Conservation (phyloP, 2,797 vertebrate genomes). For the Mormyrus hasselquistii region DNA sequence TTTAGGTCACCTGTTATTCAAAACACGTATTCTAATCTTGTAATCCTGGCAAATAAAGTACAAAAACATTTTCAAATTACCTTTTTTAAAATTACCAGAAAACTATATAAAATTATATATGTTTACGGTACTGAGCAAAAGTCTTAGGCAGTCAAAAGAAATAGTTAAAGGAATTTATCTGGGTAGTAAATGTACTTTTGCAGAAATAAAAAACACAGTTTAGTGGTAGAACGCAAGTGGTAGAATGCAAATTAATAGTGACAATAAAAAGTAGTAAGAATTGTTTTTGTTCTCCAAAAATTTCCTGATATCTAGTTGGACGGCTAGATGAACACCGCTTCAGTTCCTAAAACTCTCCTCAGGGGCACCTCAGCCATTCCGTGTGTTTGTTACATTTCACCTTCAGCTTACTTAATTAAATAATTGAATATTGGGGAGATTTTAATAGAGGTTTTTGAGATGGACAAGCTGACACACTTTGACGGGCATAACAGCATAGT, state of each 20-base stretch:
- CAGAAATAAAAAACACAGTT: background rate
- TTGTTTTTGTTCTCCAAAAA: background rate
- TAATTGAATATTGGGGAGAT: background rate
- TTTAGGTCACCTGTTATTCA: background rate
- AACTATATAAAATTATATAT: background rate
- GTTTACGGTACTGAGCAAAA: background rate
- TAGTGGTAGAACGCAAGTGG: background rate
- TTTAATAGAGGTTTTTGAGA: background rate
- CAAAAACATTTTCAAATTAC: background rate
- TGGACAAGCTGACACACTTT: background rate
- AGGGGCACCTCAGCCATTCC: background rate
- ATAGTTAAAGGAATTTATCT: background rate
- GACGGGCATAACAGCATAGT: background rate
- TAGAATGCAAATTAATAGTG: background rate
- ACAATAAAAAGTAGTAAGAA: background rate
- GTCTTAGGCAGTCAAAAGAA: background rate
- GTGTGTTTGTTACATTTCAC: background rate
- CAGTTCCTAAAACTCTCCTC: background rate
- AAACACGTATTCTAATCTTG: background rate
- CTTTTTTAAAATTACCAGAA: background rate
- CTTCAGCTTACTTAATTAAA: background rate
- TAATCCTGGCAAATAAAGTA: background rate
- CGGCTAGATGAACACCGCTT: background rate
- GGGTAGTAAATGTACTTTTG: background rate
- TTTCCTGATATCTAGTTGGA: background rate